Evolutionary conservation across 2,113 vertebrate species (phyloP).

Genomic region (Mobula hypostoma): DNA sequence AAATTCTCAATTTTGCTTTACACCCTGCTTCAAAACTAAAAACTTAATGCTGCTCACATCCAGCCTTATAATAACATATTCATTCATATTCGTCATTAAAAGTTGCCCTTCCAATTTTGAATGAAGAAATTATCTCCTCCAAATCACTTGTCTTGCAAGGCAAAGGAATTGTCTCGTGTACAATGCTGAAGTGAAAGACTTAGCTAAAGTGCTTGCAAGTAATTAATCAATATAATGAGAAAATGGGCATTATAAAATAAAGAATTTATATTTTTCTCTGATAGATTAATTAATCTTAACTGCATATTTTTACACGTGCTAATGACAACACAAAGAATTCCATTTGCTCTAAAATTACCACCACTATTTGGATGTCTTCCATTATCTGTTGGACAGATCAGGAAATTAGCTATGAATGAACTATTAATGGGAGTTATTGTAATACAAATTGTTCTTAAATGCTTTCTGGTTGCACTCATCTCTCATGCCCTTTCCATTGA

Average conservation of each 20-base stretch:
- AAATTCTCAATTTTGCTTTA: not conserved
- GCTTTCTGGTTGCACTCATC: constrained; percentile 44
- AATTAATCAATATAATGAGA: constrained; percentile 34
- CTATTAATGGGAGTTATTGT: constrained; percentile 57
- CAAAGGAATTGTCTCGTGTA: not conserved
- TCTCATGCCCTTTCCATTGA: constrained; percentile 44
- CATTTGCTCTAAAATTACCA: constrained; percentile 56
- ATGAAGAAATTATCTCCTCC: constrained; percentile 26
- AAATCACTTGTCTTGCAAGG: constrained; percentile 30
- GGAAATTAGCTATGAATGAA: constrained; percentile 48
- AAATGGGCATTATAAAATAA: constrained; percentile 22
- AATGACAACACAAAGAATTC: constrained; percentile 57
- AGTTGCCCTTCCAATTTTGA: constrained; percentile 23
- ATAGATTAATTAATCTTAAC: constrained; percentile 55
- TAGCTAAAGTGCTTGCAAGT: constrained; percentile 24
- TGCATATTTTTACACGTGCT: constrained; percentile 55
- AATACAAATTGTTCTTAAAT: constrained; percentile 55
- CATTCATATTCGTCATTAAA: constrained; percentile 27
- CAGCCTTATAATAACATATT: constrained; percentile 4
- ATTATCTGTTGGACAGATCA: constrained; percentile 48
- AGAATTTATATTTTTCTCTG: constrained; percentile 30
- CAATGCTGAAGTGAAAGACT: constrained; percentile 12
- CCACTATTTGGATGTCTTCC: constrained; percentile 51
- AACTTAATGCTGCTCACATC: constrained; percentile 33
- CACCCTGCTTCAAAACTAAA: not conserved